Conservation (phyloP, 1,140 invertebrate genomes). For the Micrasema minimum region DNA sequence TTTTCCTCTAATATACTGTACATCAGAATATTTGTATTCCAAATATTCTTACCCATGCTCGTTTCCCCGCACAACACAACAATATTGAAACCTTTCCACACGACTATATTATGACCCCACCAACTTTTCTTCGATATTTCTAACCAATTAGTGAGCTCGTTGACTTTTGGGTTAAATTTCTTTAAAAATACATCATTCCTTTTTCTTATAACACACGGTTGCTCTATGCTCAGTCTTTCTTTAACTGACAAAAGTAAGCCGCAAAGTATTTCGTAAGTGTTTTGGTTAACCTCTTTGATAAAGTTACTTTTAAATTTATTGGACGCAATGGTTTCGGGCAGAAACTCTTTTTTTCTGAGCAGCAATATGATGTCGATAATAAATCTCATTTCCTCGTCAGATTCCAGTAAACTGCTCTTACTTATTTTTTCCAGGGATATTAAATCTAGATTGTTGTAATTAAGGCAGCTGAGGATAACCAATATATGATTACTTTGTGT, state of each 20-base stretch:
- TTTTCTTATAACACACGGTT: constrained; percentile 39
- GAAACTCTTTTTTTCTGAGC: no score
- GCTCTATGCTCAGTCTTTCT: constrained; percentile 32
- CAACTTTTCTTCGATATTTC: constrained; percentile 30
- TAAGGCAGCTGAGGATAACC: constrained; percentile 46
- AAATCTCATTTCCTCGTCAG: no score
- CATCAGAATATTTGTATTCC: constrained; percentile 43
- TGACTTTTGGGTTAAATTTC: constrained; percentile 25
- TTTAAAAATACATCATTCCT: constrained; percentile 25
- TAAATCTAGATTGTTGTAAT: constrained; percentile 40
- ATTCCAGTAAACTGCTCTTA: no score
- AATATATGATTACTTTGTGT: constrained; percentile 25
- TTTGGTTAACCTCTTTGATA: constrained; percentile 11
- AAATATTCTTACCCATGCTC: constrained; percentile 31
- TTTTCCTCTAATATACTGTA: constrained; percentile 44
- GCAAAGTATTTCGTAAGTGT: constrained; percentile 36
- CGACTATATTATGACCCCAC: constrained; percentile 47
- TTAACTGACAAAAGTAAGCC: constrained; percentile 30
- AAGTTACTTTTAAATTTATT: background rate
- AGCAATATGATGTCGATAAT: no score
- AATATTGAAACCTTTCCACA: constrained; percentile 47
- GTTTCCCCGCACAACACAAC: constrained; percentile 43
- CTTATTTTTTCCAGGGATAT: constrained; percentile 26
- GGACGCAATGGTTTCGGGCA: background rate
- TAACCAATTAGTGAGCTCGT: constrained; percentile 37